Percentiles rank a stretch among this genome's conserved stretches.
phyloP scores from a whole-genome alignment of 2,113 vertebrate genomes.

The Nesospiza acunhae region DNA sequence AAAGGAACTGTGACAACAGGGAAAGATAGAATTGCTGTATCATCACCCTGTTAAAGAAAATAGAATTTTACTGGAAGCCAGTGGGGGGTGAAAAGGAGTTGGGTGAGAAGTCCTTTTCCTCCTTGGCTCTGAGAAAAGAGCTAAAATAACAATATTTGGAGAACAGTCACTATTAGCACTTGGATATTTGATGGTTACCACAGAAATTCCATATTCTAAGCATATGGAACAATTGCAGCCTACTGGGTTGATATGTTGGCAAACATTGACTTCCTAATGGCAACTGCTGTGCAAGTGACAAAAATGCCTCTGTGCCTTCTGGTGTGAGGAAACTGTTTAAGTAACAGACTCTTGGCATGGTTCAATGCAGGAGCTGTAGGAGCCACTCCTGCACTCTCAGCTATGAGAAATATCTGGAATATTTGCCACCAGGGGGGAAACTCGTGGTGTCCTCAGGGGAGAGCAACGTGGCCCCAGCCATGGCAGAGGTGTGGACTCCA shows the following conservation, averaged over 20 bases:
- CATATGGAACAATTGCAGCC: constrained; percentile 58
- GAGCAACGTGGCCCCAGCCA: not conserved
- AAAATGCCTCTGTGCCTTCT: constrained; percentile 61
- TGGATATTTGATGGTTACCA: constrained; percentile 26
- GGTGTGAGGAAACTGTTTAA: constrained; percentile 47
- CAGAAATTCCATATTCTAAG: constrained; percentile 51
- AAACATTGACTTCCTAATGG: constrained; percentile 61
- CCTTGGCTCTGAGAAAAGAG: not conserved
- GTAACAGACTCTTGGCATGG: constrained; percentile 33
- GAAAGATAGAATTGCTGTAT: not conserved
- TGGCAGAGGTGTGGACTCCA: not conserved
- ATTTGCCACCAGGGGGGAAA: not conserved
- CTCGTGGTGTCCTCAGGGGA: not conserved
- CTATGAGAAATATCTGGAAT: not conserved
- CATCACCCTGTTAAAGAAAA: not conserved
- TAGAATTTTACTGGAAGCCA: not conserved
- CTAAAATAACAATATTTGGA: constrained; percentile 12
- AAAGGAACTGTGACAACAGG: not conserved
- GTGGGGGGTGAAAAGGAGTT: not conserved
- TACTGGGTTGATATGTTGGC: constrained; percentile 59
- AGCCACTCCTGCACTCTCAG: not conserved
- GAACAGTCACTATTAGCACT: constrained; percentile 9
- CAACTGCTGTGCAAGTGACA: constrained; percentile 58
- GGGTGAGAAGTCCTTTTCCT: not conserved
- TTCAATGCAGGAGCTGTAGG: not conserved